These are phyloP conservation scores for Eurytoma adleriae DNA, from an alignment of 2,888 invertebrate species.

Conservation along the genomic window DNA sequence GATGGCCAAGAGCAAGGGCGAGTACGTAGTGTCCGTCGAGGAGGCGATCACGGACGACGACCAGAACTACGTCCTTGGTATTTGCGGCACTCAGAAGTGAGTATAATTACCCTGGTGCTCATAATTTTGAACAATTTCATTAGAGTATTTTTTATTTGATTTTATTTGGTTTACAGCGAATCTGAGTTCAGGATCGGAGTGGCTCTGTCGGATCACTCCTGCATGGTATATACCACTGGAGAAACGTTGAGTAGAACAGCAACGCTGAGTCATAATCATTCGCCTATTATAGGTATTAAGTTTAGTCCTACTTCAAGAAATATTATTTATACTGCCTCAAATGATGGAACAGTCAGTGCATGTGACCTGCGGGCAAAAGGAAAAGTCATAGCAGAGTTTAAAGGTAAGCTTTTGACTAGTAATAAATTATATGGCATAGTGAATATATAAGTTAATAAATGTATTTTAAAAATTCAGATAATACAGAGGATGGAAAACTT, in stretches of 20 bases:
- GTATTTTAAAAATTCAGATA: slow-evolving; percentile 66
- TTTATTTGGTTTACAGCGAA: slow-evolving; percentile 61
- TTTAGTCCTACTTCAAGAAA: slow-evolving; percentile 79
- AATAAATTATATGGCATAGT: too few relatives aligned
- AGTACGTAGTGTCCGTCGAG: slow-evolving; percentile 74
- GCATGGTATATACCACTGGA: slow-evolving; percentile 77
- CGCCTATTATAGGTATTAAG: slow-evolving; percentile 79
- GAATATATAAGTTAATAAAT: slow-evolving; percentile 61
- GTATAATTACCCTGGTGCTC: background rate
- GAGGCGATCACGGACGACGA: slow-evolving; percentile 78
- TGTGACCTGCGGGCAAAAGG: slow-evolving; percentile 81
- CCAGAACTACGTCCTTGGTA: slow-evolving; percentile 78
- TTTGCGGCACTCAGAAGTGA: slow-evolving; percentile 79
- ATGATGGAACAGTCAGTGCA: slow-evolving; percentile 79
- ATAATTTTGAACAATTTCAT: background rate
- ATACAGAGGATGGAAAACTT: slow-evolving; percentile 73
- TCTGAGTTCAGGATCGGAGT: slow-evolving; percentile 76
- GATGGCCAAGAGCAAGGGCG: slow-evolving; percentile 53
- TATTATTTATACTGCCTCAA: slow-evolving; percentile 80
- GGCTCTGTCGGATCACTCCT: slow-evolving; percentile 77
- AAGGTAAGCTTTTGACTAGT: slow-evolving; percentile 66
- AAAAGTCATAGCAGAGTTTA: slow-evolving; percentile 74
- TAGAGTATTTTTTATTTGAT: background rate
- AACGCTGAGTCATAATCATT: slow-evolving; percentile 76
- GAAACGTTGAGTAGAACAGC: slow-evolving; percentile 71